phyloP scores from a whole-genome alignment of 2,113 vertebrate genomes.

The Narcine bancroftii region DNA sequence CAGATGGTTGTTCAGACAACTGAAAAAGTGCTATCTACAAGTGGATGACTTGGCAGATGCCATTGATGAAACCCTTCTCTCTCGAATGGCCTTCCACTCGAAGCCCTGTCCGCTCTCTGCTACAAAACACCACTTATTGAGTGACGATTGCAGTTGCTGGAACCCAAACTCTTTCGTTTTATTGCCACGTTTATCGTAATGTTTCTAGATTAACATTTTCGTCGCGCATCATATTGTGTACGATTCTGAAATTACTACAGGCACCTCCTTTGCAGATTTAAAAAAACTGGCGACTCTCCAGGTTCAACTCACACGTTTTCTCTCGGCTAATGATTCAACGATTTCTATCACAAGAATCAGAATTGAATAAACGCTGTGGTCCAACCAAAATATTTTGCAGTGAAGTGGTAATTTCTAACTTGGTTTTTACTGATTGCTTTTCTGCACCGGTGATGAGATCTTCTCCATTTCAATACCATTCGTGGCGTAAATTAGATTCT shows the following conservation, averaged over 20 bases:
- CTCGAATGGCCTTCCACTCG: neutral
- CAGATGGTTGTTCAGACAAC: neutral
- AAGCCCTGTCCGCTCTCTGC: neutral
- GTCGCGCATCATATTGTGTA: neutral
- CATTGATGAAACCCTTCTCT: too few species aligned
- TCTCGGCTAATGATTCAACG: neutral
- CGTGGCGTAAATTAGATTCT: too few species aligned
- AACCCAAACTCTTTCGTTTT: neutral
- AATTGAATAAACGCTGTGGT: neutral
- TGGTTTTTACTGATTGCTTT: neutral
- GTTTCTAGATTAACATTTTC: neutral
- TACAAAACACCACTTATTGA: neutral
- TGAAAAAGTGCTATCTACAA: neutral
- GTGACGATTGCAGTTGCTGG: neutral
- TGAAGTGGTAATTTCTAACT: neutral
- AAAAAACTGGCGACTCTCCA: neutral
- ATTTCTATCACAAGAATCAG: neutral
- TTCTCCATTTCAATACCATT: neutral
- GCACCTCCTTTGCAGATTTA: neutral
- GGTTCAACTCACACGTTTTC: neutral
- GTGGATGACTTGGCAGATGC: too few species aligned
- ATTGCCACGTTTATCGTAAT: too few species aligned
- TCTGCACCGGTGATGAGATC: neutral
- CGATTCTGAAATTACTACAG: neutral
- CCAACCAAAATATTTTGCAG: neutral